These are phyloP conservation scores for Odobenus rosmarus DNA, from an alignment of 2,113 vertebrate species.

Conservation along the genomic window DNA sequence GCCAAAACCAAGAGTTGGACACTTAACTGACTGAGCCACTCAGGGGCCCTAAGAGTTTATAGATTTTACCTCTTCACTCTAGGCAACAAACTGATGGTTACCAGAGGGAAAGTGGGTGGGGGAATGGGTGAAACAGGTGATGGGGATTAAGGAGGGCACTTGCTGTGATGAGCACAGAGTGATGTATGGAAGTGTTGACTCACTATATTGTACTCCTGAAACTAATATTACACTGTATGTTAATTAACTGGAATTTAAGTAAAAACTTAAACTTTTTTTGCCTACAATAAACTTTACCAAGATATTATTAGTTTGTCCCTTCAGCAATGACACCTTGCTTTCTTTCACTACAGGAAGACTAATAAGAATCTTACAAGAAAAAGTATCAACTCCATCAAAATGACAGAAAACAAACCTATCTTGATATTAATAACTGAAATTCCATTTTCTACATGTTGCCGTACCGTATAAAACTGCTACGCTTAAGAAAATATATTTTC, in stretches of 20 bases:
- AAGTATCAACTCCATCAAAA: neutral
- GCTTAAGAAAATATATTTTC: neutral
- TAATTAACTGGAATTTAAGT: neutral
- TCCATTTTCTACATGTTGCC: conserved; percentile 11
- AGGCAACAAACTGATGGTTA: neutral
- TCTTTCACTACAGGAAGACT: conserved; percentile 1
- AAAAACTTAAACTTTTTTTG: neutral
- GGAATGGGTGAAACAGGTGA: neutral
- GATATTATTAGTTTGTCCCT: neutral
- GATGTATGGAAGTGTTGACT: neutral
- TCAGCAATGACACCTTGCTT: conserved; percentile 21
- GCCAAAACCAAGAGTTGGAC: neutral
- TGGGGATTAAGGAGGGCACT: neutral
- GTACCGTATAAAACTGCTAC: neutral
- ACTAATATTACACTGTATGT: neutral
- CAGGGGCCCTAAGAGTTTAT: neutral
- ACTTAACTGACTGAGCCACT: neutral
- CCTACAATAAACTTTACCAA: conserved; percentile 20
- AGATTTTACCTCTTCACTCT: neutral
- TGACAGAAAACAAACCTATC: conserved; percentile 15
- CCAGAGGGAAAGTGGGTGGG: neutral
- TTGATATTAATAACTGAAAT: conserved; percentile 7
- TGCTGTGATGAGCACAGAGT: neutral
- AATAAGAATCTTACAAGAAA: conserved; percentile 54
- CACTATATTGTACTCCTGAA: neutral